Evolutionary conservation across 2,113 vertebrate genomes (phyloP), one percentile per base, ranked within the genome.

Genomic region (Ammodytes marinus): DNA sequence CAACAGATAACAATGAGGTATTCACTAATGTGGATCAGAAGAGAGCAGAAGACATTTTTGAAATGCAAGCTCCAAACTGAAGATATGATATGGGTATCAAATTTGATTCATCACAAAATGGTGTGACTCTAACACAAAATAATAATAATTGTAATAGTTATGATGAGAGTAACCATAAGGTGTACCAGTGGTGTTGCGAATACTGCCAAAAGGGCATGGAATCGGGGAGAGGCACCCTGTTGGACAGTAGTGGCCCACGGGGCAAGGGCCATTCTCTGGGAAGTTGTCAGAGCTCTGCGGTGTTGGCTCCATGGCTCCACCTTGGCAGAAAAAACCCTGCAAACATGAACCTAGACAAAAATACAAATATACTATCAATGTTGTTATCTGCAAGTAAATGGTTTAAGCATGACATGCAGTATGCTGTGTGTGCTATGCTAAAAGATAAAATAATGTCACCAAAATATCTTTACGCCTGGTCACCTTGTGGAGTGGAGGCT

Each of bases 271-370:
- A 10, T 95, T 98, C 53, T 88, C 85, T 0, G 93, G 92, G 55
- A 93, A 95, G 0, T 0, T 13, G 0, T 91, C 19, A 0, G 88
- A 94, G 74, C 82, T 92, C 17, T 61, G 84, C 0, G 97, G 97
- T 27, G 94, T 86, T 13, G 95, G 92, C 53, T 91, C 91, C 0
- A 78, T 66, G 27, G 97, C 96, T 8, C 96, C 97, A 69, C 95
- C 95, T n/a, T 95, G 91, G 12, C 97, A 99, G 88, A 96, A 97
- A 93, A 94, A 96, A 7, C 97, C 97, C 19, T 96, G 88, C 11
- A 94, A 93, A 84, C 97, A 98, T 5, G 64, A 88, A 42, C 97
- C 97, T 98, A 69, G 14, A 71, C 0, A 76, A 69, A 43, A 86
- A 74, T 2, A 58, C 27, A 77, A 39, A 60, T 8, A 54, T 1